Evolutionary conservation across 1,140 invertebrate genomes (phyloP), one percentile per base, ranked within the genome.

Genomic region (Aricia agestis): DNA sequence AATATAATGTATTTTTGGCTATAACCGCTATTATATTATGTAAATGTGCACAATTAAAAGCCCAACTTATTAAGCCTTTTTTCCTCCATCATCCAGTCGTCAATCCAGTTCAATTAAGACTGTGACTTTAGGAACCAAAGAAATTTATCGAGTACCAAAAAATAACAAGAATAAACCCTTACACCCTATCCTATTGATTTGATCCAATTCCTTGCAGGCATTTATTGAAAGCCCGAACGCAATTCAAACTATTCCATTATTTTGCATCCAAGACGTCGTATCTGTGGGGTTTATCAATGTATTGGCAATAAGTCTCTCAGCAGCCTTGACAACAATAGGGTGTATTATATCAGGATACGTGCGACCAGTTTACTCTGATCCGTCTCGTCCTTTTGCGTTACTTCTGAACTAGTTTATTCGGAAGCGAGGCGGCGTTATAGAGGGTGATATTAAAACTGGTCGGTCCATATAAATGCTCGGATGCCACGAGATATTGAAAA

Each of bases 221-320:
- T 52, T 61, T 73, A 74, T 72, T 70, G 72, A 70, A 76, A 74
- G 67, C 36, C 32, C 73, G 66, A 73, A 67, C 72, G 72, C 75
- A 75, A 75, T 76, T 73, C 71, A 68, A 77, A 79, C 68, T 74
- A 77, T 79, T 68, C 74, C 72, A 74, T 75, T 79, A 79, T 74
- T 79, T 79, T 74, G 69, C 76, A 78, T 74, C 65, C 61, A 74
- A 72, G 72, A 72, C 73, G 66, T 67, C 73, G 66, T 67, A 71
- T 69, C 67, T 70, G 68, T 61, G 65, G 70, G 74, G 75, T 72
- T 75, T 79, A 77, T 77, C 77, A 74, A 36, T 66, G 67, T 74
- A 75, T 75, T 78, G 75, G 67, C 75, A 79, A 75, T 79, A 77
- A 75, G 72, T 79, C 74, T 74, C 59, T 68, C 66, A 71, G 61